A percentile compares a stretch with the other conserved stretches of the same genome.
Conservation (phyloP, 2,888 invertebrate genomes). For the Schizaphis graminum region DNA sequence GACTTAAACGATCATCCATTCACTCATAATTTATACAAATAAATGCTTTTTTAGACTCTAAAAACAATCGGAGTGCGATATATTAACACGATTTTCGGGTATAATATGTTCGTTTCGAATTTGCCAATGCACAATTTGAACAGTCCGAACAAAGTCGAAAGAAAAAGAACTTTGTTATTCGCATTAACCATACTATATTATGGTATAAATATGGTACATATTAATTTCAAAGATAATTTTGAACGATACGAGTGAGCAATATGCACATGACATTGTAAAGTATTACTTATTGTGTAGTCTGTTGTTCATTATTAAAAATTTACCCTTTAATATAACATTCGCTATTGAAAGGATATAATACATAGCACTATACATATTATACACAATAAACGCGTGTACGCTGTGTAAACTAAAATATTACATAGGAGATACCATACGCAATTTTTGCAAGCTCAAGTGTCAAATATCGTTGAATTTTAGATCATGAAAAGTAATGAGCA, state of each 20-base stretch:
- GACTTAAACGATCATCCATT: neutral
- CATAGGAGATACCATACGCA: neutral
- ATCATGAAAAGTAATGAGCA: constrained; percentile 37
- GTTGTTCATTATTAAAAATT: constrained; percentile 48
- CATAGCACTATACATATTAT: neutral
- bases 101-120: neutral
- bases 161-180: neutral
- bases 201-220: neutral
- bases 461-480: constrained; percentile 38
- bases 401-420: neutral
- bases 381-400: no score
- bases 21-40: neutral
- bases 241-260: neutral
- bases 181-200: neutral
- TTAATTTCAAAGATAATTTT: neutral
- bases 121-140: neutral
- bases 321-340: constrained; percentile 39
- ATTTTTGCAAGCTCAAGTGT: constrained; percentile 40
- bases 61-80: neutral
- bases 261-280: neutral
- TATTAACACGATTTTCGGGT: neutral
- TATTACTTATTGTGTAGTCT: neutral
- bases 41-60: neutral
- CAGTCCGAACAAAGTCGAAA: neutral
- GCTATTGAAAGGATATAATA: constrained; percentile 10